Conservation (phyloP, 2,113 vertebrate genomes). For the Oreotrochilus melanogaster region DNA sequence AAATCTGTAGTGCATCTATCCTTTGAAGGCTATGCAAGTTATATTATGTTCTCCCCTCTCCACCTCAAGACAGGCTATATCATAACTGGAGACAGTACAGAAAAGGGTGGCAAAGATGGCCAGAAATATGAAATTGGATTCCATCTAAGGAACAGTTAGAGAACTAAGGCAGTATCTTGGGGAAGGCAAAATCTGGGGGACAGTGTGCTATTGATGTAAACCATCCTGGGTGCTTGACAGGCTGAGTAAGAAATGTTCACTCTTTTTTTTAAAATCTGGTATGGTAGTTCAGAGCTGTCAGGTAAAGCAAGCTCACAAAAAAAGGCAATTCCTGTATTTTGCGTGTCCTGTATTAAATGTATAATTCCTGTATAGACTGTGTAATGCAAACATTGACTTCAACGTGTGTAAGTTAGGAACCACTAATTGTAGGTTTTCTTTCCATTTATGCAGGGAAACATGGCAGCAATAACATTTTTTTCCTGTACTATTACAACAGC, state of each 20-base stretch:
- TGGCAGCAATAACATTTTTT: neutral
- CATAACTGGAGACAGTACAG: neutral
- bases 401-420: neutral
- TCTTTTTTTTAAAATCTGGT: neutral
- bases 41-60: neutral
- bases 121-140: neutral
- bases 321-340: neutral
- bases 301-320: neutral
- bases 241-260: neutral
- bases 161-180: neutral
- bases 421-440: neutral
- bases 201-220: neutral
- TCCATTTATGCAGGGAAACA: conserved; percentile 18
- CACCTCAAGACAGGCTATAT: neutral
- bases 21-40: neutral
- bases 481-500: neutral
- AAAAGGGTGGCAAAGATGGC: neutral
- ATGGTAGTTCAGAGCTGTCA: neutral
- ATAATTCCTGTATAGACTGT: neutral
- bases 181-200: neutral
- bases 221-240: neutral
- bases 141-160: neutral
- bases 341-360: neutral
- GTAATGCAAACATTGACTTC: neutral
- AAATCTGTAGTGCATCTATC: neutral